Evolutionary conservation across 1,140 invertebrate genomes (phyloP).

Genomic region (Bombus pascuorum): DNA sequence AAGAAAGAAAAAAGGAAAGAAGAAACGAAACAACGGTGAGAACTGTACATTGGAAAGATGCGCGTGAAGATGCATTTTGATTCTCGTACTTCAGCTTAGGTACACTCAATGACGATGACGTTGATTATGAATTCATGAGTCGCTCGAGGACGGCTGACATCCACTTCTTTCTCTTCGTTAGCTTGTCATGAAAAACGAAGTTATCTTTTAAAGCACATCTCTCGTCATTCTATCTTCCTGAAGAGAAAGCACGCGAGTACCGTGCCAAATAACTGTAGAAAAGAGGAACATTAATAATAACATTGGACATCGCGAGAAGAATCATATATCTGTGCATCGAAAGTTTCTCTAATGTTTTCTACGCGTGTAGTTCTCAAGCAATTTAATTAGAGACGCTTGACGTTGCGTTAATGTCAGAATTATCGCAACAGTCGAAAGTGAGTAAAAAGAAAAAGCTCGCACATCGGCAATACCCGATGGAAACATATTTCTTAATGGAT

Average conservation of each 20-base stretch:
- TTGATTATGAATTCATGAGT: constrained; percentile 57
- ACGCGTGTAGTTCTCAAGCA: background rate
- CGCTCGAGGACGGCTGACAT: constrained; percentile 38
- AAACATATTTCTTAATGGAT: constrained; percentile 25
- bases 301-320: background rate
- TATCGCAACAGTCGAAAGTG: background rate
- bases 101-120: constrained; percentile 51
- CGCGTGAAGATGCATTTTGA: constrained; percentile 61
- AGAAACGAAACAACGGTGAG: background rate
- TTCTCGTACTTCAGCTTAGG: constrained; percentile 51
- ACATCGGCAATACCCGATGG: background rate
- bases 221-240: constrained; percentile 86
- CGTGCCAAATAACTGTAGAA: constrained; percentile 86
- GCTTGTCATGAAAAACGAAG: background rate
- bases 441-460: background rate
- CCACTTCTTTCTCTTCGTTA: constrained; percentile 27
- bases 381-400: background rate
- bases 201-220: constrained; percentile 44
- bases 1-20: background rate
- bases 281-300: constrained; percentile 18
- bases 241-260: constrained; percentile 89
- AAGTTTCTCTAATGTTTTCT: background rate
- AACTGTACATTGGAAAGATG: constrained; percentile 57
- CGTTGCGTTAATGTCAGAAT: background rate
- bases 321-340: background rate